These are phyloP conservation scores for Colius striatus DNA, from an alignment of 2,113 vertebrate genomes.

Conservation along the genomic window DNA sequence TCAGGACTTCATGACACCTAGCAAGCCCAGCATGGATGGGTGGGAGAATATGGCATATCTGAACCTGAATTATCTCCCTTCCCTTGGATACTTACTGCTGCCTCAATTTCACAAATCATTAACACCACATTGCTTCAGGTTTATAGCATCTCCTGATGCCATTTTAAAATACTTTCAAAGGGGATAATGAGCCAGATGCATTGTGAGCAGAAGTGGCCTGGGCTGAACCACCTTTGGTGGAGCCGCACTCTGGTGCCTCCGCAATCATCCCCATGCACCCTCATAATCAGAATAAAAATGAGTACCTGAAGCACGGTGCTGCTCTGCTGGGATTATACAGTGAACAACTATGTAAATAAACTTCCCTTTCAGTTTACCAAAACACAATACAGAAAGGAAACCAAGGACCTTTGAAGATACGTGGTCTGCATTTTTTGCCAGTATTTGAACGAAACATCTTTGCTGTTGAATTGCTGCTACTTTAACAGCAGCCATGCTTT, in stretches of 20 bases:
- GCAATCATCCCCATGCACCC: neutral
- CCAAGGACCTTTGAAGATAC: neutral
- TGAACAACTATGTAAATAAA: neutral
- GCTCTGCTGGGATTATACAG: neutral
- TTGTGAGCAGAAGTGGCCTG: neutral
- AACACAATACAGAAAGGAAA: slow-evolving; percentile 26
- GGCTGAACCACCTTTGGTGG: neutral
- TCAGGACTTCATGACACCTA: neutral
- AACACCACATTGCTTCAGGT: neutral
- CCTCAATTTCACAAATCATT: neutral
- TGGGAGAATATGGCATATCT: neutral
- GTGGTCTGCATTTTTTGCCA: neutral
- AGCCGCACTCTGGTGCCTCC: neutral
- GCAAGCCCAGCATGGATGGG: neutral
- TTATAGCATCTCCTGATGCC: neutral
- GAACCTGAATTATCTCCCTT: neutral
- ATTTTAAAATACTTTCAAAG: neutral
- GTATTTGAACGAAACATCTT: neutral
- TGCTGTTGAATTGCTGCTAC: neutral
- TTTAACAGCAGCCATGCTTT: neutral
- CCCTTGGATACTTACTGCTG: neutral
- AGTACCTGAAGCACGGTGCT: neutral
- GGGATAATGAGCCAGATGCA: neutral
- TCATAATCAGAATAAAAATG: neutral
- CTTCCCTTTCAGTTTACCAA: slow-evolving; percentile 12